Percentiles rank a stretch among this genome's conserved stretches.
Conservation (phyloP, 2,797 vertebrate species). For the Urosaurus nigricauda region DNA sequence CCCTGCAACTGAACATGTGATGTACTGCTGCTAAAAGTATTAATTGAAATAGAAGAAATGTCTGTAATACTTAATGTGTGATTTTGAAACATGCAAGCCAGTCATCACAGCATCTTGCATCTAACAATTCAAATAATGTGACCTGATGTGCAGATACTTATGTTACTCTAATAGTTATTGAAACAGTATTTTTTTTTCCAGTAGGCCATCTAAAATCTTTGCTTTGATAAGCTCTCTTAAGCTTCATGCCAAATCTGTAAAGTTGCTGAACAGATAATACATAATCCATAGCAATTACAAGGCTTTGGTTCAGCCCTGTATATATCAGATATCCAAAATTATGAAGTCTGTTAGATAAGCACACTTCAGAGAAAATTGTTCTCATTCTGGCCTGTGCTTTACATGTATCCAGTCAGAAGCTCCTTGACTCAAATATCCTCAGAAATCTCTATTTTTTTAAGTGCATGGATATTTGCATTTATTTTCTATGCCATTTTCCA, state of each 20-base stretch:
- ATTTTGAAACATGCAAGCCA: not conserved
- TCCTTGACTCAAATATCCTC: not conserved
- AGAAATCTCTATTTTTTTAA: not conserved
- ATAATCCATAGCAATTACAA: not conserved
- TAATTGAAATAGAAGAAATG: not conserved
- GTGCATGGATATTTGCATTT: not conserved
- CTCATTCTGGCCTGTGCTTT: not conserved
- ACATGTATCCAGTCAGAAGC: not conserved
- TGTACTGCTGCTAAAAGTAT: not conserved
- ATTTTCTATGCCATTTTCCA: not conserved
- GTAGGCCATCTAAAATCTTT: constrained; percentile 2
- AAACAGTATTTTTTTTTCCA: not conserved
- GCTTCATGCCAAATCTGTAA: not conserved
- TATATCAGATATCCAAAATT: not conserved
- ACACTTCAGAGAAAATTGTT: not conserved
- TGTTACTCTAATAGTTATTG: not conserved
- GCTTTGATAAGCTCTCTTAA: not conserved
- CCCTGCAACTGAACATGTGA: not conserved
- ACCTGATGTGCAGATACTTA: not conserved
- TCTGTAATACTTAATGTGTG: not conserved
- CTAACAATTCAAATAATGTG: no score
- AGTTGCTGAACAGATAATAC: not conserved
- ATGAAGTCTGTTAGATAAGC: not conserved
- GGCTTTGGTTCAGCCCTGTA: not conserved
- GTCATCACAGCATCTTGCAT: not conserved